Evolutionary conservation across 2,113 vertebrate genomes (phyloP).

Genomic region (Otolemur garnettii): DNA sequence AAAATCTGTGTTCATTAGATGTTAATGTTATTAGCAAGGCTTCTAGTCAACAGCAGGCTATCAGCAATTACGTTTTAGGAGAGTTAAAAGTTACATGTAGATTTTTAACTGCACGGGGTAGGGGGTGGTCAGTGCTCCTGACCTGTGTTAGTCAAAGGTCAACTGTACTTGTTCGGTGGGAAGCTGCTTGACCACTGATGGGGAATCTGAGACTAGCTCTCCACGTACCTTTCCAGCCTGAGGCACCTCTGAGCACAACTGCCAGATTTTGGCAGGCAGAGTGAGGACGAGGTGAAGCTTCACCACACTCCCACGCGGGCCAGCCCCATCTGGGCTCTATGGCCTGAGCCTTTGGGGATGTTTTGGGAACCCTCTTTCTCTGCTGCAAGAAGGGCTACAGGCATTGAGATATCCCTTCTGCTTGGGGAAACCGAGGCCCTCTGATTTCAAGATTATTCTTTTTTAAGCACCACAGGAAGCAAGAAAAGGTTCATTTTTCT

Average conservation of each 20-base stretch:
- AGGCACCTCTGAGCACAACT: background rate
- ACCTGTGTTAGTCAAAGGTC: too few species aligned
- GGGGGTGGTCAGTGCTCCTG: too few species aligned
- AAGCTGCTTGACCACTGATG: background rate
- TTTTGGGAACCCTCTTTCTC: background rate
- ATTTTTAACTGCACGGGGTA: too few species aligned
- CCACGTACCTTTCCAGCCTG: accelerated
- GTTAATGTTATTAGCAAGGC: too few species aligned
- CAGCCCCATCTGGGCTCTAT: background rate
- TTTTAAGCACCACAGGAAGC: too few species aligned
- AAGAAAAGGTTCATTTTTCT: too few species aligned
- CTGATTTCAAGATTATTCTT: too few species aligned
- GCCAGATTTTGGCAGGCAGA: background rate
- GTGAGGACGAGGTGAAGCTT: background rate
- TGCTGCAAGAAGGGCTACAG: background rate
- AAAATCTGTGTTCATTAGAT: too few species aligned
- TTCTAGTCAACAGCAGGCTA: too few species aligned
- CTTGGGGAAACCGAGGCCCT: background rate
- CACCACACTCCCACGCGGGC: background rate
- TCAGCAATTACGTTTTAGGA: too few species aligned
- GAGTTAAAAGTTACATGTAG: too few species aligned
- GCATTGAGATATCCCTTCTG: background rate
- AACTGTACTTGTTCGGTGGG: background rate
- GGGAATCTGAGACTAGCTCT: background rate
- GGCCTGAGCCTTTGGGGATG: background rate